A percentile compares a stretch with the other conserved stretches of the same genome.
These are phyloP conservation scores for Cheilosia grossa DNA, from an alignment of 2,888 invertebrate genomes.

Conservation along the genomic window DNA sequence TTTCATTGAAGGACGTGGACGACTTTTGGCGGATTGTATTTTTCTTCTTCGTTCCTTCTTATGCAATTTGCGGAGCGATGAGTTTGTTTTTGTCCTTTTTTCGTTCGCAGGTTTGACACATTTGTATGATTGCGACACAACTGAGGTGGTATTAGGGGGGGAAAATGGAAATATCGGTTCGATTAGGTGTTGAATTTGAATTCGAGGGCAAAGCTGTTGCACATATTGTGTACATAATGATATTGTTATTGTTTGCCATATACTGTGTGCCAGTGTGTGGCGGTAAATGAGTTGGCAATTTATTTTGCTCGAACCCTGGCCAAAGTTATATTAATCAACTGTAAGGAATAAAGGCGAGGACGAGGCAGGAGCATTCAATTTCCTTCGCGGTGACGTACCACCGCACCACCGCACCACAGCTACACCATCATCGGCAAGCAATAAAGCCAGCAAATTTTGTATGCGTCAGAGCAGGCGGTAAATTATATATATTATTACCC, in stretches of 20 bases:
- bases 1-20: neutral
- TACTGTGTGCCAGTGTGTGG: neutral
- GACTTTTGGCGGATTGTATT: constrained; percentile 15
- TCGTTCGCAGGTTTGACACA: neutral
- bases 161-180: neutral
- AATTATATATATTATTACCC: constrained; percentile 4
- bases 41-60: neutral
- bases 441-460: constrained; percentile 19
- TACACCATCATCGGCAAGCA: neutral
- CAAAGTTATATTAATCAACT: constrained; percentile 24
- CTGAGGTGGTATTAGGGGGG: neutral
- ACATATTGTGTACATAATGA: constrained; percentile 1
- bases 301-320: constrained; percentile 11
- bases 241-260: constrained; percentile 14
- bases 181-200: neutral
- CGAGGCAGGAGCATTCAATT: neutral
- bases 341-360: neutral
- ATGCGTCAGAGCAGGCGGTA: constrained; percentile 42
- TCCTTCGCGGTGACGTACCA: neutral
- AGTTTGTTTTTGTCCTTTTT: too few species aligned
- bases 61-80: neutral
- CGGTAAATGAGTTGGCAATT: constrained; percentile 25
- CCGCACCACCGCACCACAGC: neutral
- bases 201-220: constrained; percentile 36
- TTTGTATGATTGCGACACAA: constrained; percentile 26